Base-by-base conservation (phyloP, 1,140 invertebrate genomes). In the Spodoptera litura region DNA sequence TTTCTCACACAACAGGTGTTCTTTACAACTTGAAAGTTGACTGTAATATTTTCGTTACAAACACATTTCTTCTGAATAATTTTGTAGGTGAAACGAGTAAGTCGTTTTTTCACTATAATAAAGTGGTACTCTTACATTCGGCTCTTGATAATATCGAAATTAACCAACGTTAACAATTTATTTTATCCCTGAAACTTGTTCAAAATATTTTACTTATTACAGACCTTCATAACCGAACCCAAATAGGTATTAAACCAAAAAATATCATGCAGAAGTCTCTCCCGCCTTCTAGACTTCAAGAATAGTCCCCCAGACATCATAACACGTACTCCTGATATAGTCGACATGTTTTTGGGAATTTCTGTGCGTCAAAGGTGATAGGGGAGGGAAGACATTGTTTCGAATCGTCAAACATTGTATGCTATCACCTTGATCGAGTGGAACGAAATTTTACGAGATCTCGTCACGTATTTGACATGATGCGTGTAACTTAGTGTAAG, bases 291-390 rank as follows among this genome's bases (percentile, higher is more conserved):
- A 75, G 6, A 53, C 64, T 12, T 64, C 59, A 31, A 62, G 62
- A 83, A 87, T 83, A 85, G 52, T 2, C 75, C 72, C 83, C 78
- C 53, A 53, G 53, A 68, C 74, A 83, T 88, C 84, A 84, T 88
- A 89, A 87, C 85, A 88, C 83, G 83, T 89, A 84, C 84, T 80
- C 83, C 78, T 84, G 81, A 89, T 87, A 84, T 81, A 82, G 66
- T 82, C 79, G 71, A 74, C 74, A 83, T 85, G 83, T 88, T 83
- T 83, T 84, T 81, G 82, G 73, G 85, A 84, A 83, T 87, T 88
- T 82, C 80, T 75, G 76, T 66, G 75, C 81, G 82, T 83, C 84
- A 85, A 84, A 87, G 81, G 78, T 85, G 85, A 88, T 89, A 88
- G 83, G 84, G 81, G 80, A 81, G 68, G 87, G 81, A 82, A 82